Percentiles rank a stretch among this genome's conserved stretches.
Conservation (phyloP, 2,888 invertebrate genomes). For the Lycocerus yunnanus region DNA sequence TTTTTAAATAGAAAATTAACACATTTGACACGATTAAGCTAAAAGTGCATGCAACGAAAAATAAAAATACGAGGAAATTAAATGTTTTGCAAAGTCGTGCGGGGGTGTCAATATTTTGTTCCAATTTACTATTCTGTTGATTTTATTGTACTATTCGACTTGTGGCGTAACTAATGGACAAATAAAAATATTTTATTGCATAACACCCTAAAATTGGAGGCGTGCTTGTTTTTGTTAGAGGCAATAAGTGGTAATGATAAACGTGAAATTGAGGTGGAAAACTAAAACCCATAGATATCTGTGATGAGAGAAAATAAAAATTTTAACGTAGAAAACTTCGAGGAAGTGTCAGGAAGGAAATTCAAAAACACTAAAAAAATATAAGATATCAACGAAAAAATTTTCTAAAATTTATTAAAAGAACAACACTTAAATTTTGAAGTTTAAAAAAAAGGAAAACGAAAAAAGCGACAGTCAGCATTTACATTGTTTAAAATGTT, state of each 20-base stretch:
- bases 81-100: not conserved
- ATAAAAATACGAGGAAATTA: not conserved
- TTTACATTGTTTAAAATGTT: not conserved
- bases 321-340: too few relatives aligned
- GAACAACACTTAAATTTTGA: too few relatives aligned
- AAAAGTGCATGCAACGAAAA: not conserved
- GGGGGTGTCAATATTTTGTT: not conserved
- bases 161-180: not conserved
- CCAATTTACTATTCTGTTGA: not conserved
- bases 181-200: not conserved
- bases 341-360: too few relatives aligned
- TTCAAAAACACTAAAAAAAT: too few relatives aligned
- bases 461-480: not conserved
- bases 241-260: not conserved
- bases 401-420: too few relatives aligned
- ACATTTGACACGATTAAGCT: slow-evolving; percentile 4
- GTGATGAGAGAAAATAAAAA: too few relatives aligned
- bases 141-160: not conserved
- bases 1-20: slow-evolving; percentile 17
- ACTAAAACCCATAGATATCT: too few relatives aligned
- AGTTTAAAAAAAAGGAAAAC: not conserved
- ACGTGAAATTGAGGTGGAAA: too few relatives aligned
- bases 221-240: too few relatives aligned
- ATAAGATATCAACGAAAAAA: too few relatives aligned
- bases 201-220: not conserved